Evolutionary conservation across 2,113 vertebrate genomes (phyloP).

Genomic region (Martes martes): DNA sequence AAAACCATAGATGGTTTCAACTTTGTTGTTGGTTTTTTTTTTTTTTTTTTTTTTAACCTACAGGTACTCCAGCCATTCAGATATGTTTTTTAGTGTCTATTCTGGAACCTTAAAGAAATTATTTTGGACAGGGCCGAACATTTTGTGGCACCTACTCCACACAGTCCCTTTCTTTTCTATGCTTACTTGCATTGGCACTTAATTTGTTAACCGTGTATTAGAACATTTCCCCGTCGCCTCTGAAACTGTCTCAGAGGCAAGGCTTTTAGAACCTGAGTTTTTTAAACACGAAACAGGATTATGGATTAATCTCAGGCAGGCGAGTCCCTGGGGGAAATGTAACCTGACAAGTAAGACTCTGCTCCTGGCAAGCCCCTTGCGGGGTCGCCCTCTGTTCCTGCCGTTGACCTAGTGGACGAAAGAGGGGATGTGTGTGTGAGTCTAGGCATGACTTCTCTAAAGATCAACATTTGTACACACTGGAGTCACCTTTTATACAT

Average conservation of each 20-base stretch:
- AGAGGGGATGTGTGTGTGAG: slow-evolving; percentile 88
- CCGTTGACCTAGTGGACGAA: slow-evolving; percentile 83
- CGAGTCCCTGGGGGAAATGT: slow-evolving; percentile 65
- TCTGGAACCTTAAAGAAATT: slow-evolving; percentile 18
- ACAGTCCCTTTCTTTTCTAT: slow-evolving; percentile 14
- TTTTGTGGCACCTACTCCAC: neutral
- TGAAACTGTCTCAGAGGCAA: slow-evolving; percentile 58
- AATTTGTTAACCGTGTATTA: slow-evolving; percentile 50
- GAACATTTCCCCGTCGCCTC: slow-evolving; percentile 70
- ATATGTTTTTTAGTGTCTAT: slow-evolving; percentile 45
- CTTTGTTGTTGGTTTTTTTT: neutral
- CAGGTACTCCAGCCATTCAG: neutral
- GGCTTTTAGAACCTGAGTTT: slow-evolving; percentile 73
- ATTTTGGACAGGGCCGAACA: neutral
- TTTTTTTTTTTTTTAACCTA: neutral
- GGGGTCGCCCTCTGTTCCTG: slow-evolving; percentile 80
- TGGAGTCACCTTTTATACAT: slow-evolving; percentile 88
- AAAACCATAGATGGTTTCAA: slow-evolving; percentile 18
- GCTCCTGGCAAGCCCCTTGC: slow-evolving; percentile 79
- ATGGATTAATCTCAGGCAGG: slow-evolving; percentile 76
- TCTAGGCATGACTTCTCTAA: slow-evolving; percentile 87
- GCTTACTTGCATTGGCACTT: slow-evolving; percentile 57
- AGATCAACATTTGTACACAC: slow-evolving; percentile 91
- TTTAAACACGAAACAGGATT: slow-evolving; percentile 77
- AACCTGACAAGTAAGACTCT: slow-evolving; percentile 77